Base-by-base conservation (phyloP, 2,797 vertebrate genomes). In the Nothura maculosa region DNA sequence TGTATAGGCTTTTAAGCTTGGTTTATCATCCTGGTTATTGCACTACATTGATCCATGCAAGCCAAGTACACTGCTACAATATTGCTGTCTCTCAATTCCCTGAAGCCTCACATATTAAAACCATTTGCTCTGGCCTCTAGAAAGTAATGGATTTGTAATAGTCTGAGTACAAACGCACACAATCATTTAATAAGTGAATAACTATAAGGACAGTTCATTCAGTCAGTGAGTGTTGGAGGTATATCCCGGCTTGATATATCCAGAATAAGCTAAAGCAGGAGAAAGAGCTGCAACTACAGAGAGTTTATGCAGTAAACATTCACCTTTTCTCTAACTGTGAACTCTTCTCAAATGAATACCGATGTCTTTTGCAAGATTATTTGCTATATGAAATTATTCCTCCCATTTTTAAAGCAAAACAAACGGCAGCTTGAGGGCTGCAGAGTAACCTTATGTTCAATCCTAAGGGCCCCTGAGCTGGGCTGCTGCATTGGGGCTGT, bases 71-170 rank as follows among this genome's bases (percentile, higher is more conserved):
- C 85, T 89, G 48, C 77, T 90, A 81, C 45, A 61, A 62, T 85
- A 87, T 90, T 93, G 86, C 88, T 73, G 63, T 87, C 32, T 89
- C 70, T 81, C 90, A 45, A 22, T 85, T 85, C 85, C 79, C 86
- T 27, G 32, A 94, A 87, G 21, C 27, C 36, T 90, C 70, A 76
- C 52, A 89, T 89, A 93, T 93, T 81, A 86, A 94, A 89, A 91
- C 61, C 63, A 90, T 95, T 96, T 96, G 82, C 84, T 79, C 22
- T 82, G 75, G 74, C 92, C 91, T 87, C 1, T 0, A 68, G 92
- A 64, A 92, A 92, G 85, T 92, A 91, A 93, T 88, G 87, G 87
- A 88, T 92, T 89, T 95, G 74, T 91, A 92, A 82, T 43, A 82
- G 85, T 77, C 48, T 55, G 48, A 90, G 64, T 85, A 88, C 45